Evolutionary conservation across 2,797 vertebrate genomes (phyloP).

Genomic region (Syncerus caffer): DNA sequence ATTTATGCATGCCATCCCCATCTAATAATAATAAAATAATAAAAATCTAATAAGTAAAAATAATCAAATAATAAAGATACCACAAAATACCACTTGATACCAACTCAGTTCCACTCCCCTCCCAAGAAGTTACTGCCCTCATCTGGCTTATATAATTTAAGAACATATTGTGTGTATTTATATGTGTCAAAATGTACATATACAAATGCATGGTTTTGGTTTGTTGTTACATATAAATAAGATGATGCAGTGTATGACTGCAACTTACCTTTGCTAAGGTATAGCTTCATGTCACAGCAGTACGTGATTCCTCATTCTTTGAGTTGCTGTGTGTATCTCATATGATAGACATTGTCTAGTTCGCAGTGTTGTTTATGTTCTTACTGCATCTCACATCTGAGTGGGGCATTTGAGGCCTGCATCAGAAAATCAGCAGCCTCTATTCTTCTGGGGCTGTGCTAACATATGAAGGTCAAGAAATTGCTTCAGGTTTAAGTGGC

Average conservation of each 20-base stretch:
- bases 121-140: background rate
- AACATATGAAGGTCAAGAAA: background rate
- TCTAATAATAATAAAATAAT: background rate
- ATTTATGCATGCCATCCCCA: background rate
- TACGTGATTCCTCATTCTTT: background rate
- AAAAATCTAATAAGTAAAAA: background rate
- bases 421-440: background rate
- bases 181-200: background rate
- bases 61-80: background rate
- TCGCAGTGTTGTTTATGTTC: no score
- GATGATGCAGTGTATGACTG: background rate
- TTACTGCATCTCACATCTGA: rapidly evolving
- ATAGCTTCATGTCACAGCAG: background rate
- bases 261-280: background rate
- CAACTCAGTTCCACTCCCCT: background rate
- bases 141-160: background rate
- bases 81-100: background rate
- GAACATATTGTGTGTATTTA: background rate
- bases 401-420: no score
- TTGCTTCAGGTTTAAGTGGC: background rate
- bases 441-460: background rate
- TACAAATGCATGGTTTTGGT: background rate
- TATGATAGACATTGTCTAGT: background rate
- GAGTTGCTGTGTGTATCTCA: background rate
- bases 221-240: background rate